Percentiles rank a stretch among this genome's conserved stretches.
These are phyloP conservation scores for Octodon degus DNA, from an alignment of 2,113 vertebrate genomes.

Conservation along the genomic window DNA sequence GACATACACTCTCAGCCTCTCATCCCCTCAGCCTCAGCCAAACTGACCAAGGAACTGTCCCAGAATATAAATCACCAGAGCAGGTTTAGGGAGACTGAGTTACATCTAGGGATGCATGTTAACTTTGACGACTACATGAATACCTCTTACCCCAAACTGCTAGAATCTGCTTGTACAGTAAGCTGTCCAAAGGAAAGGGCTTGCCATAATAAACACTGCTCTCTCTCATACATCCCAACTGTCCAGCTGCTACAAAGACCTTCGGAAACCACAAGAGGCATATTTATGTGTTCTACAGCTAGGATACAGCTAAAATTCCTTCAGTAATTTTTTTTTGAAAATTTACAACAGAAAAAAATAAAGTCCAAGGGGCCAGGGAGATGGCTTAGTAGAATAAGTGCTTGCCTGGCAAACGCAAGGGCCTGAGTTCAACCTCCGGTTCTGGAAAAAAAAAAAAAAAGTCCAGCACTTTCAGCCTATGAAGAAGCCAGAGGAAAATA, in stretches of 20 bases:
- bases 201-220: not conserved
- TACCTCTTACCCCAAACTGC: not conserved
- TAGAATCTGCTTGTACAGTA: not conserved
- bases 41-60: not conserved
- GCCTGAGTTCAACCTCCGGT: no score
- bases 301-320: not conserved
- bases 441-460: not conserved
- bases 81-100: not conserved
- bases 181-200: not conserved
- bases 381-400: no score
- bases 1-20: not conserved
- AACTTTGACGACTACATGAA: not conserved
- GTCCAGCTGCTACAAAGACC: not conserved
- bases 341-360: not conserved
- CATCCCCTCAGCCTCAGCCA: not conserved
- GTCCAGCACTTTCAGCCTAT: not conserved
- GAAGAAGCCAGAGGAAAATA: not conserved
- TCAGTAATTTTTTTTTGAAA: not conserved
- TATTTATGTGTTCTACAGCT: not conserved
- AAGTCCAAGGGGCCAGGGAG: not conserved
- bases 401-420: no score
- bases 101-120: not conserved
- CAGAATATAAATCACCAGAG: not conserved
- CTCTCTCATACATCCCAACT: not conserved
- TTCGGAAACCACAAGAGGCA: not conserved